A percentile compares a stretch with the other conserved stretches of the same genome.
Evolutionary conservation across 37 sponge, comb jelly and placozoan species (phyloP).

Genomic region (Bolinopsis microptera): DNA sequence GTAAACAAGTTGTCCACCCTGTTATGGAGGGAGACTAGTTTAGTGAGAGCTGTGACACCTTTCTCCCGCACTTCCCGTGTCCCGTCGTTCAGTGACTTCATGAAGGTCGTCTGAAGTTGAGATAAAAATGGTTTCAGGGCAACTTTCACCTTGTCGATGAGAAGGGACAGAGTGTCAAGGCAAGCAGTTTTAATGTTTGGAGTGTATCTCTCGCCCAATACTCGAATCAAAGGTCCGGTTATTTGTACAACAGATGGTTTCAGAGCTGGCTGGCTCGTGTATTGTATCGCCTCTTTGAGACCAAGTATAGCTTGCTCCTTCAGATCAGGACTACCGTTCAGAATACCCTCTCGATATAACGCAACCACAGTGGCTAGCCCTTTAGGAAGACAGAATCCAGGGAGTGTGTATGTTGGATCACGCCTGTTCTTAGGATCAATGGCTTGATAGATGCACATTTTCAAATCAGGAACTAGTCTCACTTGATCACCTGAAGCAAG

Average conservation of each 20-base stretch:
- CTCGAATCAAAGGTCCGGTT: slow-evolving; percentile 94
- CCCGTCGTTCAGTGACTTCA: slow-evolving; percentile 87
- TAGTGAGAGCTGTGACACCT: slow-evolving; percentile 76
- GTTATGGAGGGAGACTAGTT: slow-evolving; percentile 73
- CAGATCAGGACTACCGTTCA: slow-evolving; percentile 86
- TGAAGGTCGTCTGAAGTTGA: slow-evolving; percentile 95
- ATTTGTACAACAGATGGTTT: slow-evolving; percentile 78
- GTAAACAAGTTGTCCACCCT: slow-evolving; percentile 86
- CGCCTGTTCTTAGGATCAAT: slow-evolving; percentile 33
- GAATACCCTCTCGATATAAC: slow-evolving; percentile 84
- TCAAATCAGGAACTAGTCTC: slow-evolving; percentile 37
- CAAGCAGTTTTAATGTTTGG: slow-evolving; percentile 85
- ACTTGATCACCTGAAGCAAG: slow-evolving; percentile 73
- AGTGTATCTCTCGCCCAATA: slow-evolving; percentile 84
- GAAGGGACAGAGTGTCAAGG: slow-evolving; percentile 81
- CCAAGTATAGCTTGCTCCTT: slow-evolving; percentile 89
- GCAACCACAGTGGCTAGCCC: slow-evolving; percentile 79
- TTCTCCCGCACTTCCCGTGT: slow-evolving; percentile 76
- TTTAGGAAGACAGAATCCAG: slow-evolving; percentile 67
- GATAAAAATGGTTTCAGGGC: slow-evolving; percentile 88
- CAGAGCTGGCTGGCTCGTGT: slow-evolving; percentile 70
- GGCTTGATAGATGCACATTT: slow-evolving; percentile 3
- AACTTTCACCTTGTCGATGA: slow-evolving; percentile 79
- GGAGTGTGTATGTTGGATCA: slow-evolving; percentile 62
- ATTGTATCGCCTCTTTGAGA: slow-evolving; percentile 80